phyloP scores from a whole-genome alignment of 1,140 invertebrate species.

The Physella acuta region DNA sequence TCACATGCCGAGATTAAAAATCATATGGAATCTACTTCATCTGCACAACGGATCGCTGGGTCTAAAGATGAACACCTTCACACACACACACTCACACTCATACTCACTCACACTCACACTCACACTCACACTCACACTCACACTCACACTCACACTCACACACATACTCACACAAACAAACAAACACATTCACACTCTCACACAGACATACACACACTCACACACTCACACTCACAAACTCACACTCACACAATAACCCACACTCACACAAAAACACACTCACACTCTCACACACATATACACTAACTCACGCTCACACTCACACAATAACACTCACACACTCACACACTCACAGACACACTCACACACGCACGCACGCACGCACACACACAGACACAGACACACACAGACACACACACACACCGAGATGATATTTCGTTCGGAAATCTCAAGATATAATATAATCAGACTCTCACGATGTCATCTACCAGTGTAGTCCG shows the following conservation, averaged over 20 bases:
- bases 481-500: too few relatives aligned
- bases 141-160: constrained; percentile 6
- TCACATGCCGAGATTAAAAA: too few relatives aligned
- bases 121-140: constrained; percentile 8
- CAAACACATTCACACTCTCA: background rate
- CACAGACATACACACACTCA: background rate
- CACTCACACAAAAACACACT: background rate
- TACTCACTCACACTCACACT: too few relatives aligned
- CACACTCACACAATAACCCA: background rate
- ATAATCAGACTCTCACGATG: too few relatives aligned
- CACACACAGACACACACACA: background rate
- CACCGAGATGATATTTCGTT: too few relatives aligned
- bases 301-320: background rate
- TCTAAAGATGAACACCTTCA: background rate
- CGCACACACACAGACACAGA: constrained; percentile 1
- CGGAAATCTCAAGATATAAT: too few relatives aligned
- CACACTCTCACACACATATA: background rate
- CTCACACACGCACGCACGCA: background rate
- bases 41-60: too few relatives aligned
- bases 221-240: background rate
- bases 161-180: background rate
- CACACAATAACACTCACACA: background rate
- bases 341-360: background rate
- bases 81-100: background rate
- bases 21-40: too few relatives aligned